Base-by-base conservation (phyloP, 23 tunicate genomes). In the Aplidium turbinatum region DNA sequence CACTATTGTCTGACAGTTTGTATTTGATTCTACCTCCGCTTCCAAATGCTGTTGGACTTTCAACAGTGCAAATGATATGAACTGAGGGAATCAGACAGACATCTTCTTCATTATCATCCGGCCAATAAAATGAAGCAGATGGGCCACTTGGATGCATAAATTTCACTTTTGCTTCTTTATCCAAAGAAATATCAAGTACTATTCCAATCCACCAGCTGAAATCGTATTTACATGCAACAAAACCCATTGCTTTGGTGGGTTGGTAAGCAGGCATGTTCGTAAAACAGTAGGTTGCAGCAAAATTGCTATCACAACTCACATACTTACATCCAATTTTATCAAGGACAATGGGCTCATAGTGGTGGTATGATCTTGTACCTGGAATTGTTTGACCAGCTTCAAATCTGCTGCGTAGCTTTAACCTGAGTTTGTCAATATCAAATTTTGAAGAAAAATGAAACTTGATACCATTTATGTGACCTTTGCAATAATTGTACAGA, bases 171-270 rank as follows among this genome's bases (percentile, higher is more conserved):
- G n/a, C n/a, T n/a, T n/a, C n/a, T n/a, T n/a, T n/a, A n/a, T n/a
- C n/a, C n/a, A n/a, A n/a, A n/a, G n/a, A n/a, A n/a, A n/a, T n/a
- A n/a, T n/a, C n/a, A 5, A 36, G 28, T 27, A 38, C 28, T 16
- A 36, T 9, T 65, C 50, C 72, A 35, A 65, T 38, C 72, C 72
- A 65, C 72, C 72, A 35, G 19, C 22, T 18, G 5, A 35, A 35
- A 26, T 65, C 7, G 23, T 65, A 65, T 3, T 2, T 3, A 28
- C 72, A 65, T 35, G 72, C 72, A 7, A 38, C 50, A 38, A 7
- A 65, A 19, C 22, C 50, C 51, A 65, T 65, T 6, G 50, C 3
- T 7, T 16, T 36, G 4, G 22, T 21, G 19, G 4, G 23, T 35
- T 2, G 4, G 22, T 7, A 65, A n/a, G 4, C 38, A 18, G 72